Evolutionary conservation across 2,797 vertebrate species (phyloP), one percentile per base, ranked within the genome.

Genomic region (Cuniculus paca): DNA sequence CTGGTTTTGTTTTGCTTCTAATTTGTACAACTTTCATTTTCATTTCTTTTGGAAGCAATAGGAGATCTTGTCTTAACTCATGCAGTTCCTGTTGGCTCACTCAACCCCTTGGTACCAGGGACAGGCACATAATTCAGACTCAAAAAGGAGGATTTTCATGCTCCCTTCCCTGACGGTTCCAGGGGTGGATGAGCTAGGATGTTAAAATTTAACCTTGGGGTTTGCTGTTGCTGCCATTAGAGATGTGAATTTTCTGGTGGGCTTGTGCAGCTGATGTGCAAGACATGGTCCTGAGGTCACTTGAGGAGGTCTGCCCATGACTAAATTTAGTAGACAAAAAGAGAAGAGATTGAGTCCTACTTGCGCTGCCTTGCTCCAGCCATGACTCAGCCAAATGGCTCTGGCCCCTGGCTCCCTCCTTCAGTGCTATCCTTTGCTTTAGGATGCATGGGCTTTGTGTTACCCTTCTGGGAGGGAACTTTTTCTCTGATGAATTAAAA

Each of bases 41-140:
- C 4, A 4, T 77, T 91, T 61, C 16, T 28, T 28, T 50, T 90
- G 50, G 61, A 75, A 63, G 48, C 0, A 91, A 10, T 2, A 87
- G 60, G n/a, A 28, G 19, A 12, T 82, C 12, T 65, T 85, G 80
- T 31, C n/a, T 90, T n/a, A 48, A 19, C 50, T 39, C 24, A 5
- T 11, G 2, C 12, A 8, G 9, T 4, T 91, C 17, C 20, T 12
- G 22, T 48, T 12, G 2, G 2, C 11, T 52, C 11, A 31, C 48
- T 34, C 48, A 0, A 14, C 9, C 3, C 26, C n/a, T 4, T 1
- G 6, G n/a, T 8, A 56, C n/a, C 6, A 42, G 16, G 14, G 58
- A n/a, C 36, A 34, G 58, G 20, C 28, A 24, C 34, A 16, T n/a
- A 56, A 80, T 56, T 93, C 45, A 54, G 34, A 88, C 6, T 42